A percentile compares a stretch with the other conserved stretches of the same genome.
Conservation (phyloP, 2,113 vertebrate genomes). For the Hippopotamus amphibius region DNA sequence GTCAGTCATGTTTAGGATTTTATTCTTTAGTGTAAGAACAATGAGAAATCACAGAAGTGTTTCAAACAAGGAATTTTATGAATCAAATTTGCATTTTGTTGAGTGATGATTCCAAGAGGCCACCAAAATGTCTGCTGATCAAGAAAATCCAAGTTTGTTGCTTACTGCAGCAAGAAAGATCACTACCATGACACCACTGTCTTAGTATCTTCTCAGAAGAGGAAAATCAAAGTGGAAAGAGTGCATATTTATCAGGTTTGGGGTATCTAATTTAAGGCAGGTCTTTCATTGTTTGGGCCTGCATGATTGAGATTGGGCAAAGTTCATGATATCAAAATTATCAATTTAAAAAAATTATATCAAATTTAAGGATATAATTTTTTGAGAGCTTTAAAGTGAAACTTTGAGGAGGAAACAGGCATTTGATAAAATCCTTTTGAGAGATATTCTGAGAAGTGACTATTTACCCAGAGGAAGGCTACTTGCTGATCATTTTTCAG, state of each 20-base stretch:
- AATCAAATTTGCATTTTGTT: neutral
- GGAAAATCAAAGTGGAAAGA: neutral
- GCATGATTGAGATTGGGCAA: neutral
- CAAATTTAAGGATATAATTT: neutral
- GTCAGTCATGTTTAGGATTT: neutral
- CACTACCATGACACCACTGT: neutral
- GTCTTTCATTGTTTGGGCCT: neutral
- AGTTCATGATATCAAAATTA: neutral
- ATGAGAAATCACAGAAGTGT: neutral
- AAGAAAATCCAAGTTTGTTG: neutral
- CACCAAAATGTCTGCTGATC: neutral
- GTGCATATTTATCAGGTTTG: neutral
- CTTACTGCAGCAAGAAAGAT: neutral
- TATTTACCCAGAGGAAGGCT: neutral
- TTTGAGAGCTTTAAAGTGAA: neutral
- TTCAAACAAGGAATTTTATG: neutral
- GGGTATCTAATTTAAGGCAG: neutral
- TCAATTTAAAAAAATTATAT: neutral
- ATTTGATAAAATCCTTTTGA: neutral
- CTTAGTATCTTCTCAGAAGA: neutral
- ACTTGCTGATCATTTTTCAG: neutral
- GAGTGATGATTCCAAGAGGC: neutral
- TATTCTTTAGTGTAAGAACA: neutral
- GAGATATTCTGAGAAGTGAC: conserved; percentile 16
- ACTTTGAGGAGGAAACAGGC: neutral